Percentiles rank a stretch among this genome's conserved stretches.
Evolutionary conservation across 1,140 invertebrate species (phyloP).

Genomic region (Drosophila repleta): DNA sequence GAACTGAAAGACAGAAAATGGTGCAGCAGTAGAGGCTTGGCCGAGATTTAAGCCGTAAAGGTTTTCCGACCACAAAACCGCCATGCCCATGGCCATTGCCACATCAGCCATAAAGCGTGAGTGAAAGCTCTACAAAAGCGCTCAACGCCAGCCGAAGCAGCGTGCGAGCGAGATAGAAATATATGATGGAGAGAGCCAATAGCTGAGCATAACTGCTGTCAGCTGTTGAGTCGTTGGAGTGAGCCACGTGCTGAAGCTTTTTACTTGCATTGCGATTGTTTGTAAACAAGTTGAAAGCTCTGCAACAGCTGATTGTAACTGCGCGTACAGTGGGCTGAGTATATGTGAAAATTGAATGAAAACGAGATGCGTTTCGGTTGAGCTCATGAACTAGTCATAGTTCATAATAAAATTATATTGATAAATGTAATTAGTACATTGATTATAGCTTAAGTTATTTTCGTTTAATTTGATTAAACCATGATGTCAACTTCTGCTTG

Average conservation of each 20-base stretch:
- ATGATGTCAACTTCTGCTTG: not conserved
- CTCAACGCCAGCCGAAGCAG: slow-evolving; percentile 9
- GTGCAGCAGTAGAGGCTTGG: slow-evolving; percentile 20
- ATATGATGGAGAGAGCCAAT: not conserved
- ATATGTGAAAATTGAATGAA: not conserved
- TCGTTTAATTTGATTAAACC: too few relatives aligned
- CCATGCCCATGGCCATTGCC: slow-evolving; percentile 37
- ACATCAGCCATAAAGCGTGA: slow-evolving; percentile 20
- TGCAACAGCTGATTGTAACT: slow-evolving; percentile 19
- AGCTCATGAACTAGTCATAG: too few relatives aligned
- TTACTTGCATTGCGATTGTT: slow-evolving; percentile 44
- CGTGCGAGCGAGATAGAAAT: not conserved
- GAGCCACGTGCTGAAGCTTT: slow-evolving; percentile 53
- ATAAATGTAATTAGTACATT: not conserved
- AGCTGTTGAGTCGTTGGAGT: slow-evolving; percentile 14
- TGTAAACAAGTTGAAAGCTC: slow-evolving; percentile 72
- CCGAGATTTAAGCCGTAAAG: slow-evolving; percentile 46
- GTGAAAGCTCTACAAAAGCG: slow-evolving; percentile 15
- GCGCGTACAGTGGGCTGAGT: slow-evolving; percentile 39
- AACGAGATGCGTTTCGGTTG: not conserved
- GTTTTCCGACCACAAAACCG: slow-evolving; percentile 33
- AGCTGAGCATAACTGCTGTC: not conserved
- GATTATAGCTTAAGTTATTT: too few relatives aligned
- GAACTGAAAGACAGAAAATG: slow-evolving; percentile 9
- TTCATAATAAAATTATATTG: not conserved